phyloP scores from a whole-genome alignment of 2,888 invertebrate species.

The Macrophya alboannulata region DNA sequence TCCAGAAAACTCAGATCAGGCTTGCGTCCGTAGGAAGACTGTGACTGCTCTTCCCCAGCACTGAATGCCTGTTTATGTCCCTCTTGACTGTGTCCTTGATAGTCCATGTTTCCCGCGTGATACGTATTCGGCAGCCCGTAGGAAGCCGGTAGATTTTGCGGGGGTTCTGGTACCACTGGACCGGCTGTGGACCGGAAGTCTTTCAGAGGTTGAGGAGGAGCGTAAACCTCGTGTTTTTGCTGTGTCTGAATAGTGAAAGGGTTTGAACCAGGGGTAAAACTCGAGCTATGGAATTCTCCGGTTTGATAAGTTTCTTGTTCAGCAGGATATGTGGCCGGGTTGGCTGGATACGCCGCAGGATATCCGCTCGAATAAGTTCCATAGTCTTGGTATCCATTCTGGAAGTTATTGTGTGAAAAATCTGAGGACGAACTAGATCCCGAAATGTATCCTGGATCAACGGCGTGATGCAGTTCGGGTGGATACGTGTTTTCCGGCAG shows the following conservation, averaged over 20 bases:
- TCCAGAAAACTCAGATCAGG: constrained; percentile 64
- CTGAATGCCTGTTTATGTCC: constrained; percentile 6
- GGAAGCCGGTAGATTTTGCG: not conserved
- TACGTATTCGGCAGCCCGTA: constrained; percentile 29
- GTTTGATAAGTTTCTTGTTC: constrained; percentile 23
- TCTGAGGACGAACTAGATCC: constrained; percentile 42
- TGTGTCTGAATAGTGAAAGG: constrained; percentile 21
- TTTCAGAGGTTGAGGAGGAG: not conserved
- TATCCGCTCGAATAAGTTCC: constrained; percentile 8
- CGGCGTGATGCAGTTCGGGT: not conserved
- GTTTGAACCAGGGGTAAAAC: not conserved
- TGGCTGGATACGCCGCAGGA: constrained; percentile 1
- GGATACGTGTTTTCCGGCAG: constrained; percentile 40
- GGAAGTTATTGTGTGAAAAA: not conserved
- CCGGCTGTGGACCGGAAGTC: not conserved
- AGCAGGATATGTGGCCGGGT: not conserved
- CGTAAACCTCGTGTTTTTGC: constrained; percentile 40
- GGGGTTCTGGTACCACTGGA: not conserved
- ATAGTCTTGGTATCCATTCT: constrained; percentile 48
- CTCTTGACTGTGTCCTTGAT: constrained; percentile 11
- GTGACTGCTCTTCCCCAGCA: constrained; percentile 3
- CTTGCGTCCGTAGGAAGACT: not conserved
- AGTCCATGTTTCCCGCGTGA: not conserved
- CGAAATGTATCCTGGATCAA: constrained; percentile 32
- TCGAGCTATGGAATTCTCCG: constrained; percentile 51